Conservation (phyloP, 2,888 invertebrate species). For the Mimachlamys varia region DNA sequence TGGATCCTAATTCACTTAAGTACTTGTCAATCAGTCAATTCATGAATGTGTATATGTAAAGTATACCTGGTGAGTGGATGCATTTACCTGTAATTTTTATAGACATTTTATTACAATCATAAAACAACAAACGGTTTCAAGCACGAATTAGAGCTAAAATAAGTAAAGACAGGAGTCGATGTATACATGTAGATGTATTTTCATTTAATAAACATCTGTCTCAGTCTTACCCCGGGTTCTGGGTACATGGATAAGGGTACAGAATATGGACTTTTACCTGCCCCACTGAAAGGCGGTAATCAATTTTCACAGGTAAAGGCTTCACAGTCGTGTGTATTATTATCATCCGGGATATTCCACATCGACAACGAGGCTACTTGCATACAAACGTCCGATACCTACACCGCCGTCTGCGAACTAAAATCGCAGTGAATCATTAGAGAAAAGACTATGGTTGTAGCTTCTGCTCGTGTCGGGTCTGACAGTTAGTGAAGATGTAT, state of each 20-base stretch:
- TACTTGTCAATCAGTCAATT: no score
- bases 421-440: neutral
- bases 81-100: no score
- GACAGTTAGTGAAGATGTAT: slow-evolving; percentile 3
- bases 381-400: neutral
- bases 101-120: no score
- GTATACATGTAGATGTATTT: no score
- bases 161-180: no score
- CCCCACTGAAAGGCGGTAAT: neutral
- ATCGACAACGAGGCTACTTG: slow-evolving; percentile 12
- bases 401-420: neutral
- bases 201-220: no score
- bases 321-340: neutral
- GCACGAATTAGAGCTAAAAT: no score
- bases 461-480: neutral
- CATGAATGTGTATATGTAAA: no score
- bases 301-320: neutral
- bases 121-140: no score
- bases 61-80: no score
- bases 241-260: neutral
- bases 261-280: neutral
- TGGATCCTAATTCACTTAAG: no score
- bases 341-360: slow-evolving; percentile 36
- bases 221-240: neutral
- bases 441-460: neutral